Evolutionary conservation across 2,888 invertebrate species (phyloP), one percentile per base, ranked within the genome.

Genomic region (Melipona beecheii): DNA sequence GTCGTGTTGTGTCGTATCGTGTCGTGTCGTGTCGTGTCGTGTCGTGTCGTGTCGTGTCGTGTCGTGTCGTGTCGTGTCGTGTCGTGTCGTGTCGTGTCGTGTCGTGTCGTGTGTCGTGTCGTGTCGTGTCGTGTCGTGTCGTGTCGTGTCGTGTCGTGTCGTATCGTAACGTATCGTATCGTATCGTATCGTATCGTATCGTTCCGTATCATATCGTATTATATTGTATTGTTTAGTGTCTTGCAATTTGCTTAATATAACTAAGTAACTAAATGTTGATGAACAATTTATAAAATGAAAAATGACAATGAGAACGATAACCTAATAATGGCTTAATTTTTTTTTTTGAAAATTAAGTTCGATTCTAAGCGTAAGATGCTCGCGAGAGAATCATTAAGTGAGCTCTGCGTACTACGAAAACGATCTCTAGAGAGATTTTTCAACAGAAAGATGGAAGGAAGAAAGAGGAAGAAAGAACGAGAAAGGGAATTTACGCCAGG

Each of bases 401-500:
- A 58, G 50, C 43, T 9, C 36, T 36, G 17, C 21, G 17, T 56
- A n/a, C 49, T 24, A 15, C 15, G 4, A 58, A 36, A 50, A 52
- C 27, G 21, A 78, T 56, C 70, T 74, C 1, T 52, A 27, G 15
- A 31, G 52, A 31, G 27, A 36, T 72, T 54, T 13, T 36, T 71
- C 36, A 49, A 56, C 49, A 56, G 5, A 43, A 27, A 24, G 36
- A 75, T 54, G 19, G 4, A 73, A 70, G 66, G 60, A 74, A 78
- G 71, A 60, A 60, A 17, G 27, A 17, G 6, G 24, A 60, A 56
- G n/a, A 71, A 75, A 68, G 64, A 81, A 80, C 31, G 58, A 75
- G 60, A 31, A 83, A 83, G 83, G 77, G 83, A 88, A 88, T 88
- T 85, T 68, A 64, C 65, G 71, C 4, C 78, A 87, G 86, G 85